Evolutionary conservation across 2,113 vertebrate genomes (phyloP).

Genomic region (Hippocampus comes): DNA sequence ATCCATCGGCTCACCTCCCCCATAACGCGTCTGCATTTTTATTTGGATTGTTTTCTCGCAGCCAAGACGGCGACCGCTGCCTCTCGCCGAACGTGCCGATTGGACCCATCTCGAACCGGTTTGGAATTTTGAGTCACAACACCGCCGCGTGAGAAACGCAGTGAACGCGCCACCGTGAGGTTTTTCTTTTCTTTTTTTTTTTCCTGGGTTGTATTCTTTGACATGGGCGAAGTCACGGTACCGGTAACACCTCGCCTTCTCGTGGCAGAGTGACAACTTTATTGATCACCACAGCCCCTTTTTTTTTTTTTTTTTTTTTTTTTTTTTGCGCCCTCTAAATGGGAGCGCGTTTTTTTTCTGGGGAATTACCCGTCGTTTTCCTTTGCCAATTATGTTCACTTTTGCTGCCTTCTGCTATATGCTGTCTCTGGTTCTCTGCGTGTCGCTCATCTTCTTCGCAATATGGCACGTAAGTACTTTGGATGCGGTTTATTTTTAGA

Average conservation of each 20-base stretch:
- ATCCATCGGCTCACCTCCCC: constrained; percentile 9
- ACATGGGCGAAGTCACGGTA: constrained; percentile 47
- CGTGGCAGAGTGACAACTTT: constrained; percentile 59
- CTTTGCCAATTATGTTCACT: constrained; percentile 79
- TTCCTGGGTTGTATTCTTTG: constrained; percentile 12
- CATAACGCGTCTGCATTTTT: not conserved
- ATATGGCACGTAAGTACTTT: constrained; percentile 93
- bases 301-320: constrained; percentile 37
- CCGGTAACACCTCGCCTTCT: constrained; percentile 34
- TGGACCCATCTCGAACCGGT: constrained; percentile 33
- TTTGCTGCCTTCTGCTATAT: constrained; percentile 98
- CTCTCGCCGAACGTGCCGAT: constrained; percentile 13
- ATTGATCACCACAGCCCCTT: not conserved
- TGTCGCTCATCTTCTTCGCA: constrained; percentile 94
- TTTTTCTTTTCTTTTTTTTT: constrained; percentile 7
- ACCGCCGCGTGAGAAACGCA: constrained; percentile 6
- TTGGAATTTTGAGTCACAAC: constrained; percentile 20
- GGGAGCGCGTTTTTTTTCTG: constrained; percentile 49
- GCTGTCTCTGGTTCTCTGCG: constrained; percentile 92
- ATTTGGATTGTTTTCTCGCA: not conserved
- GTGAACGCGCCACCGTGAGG: constrained; percentile 21
- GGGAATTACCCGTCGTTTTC: constrained; percentile 49
- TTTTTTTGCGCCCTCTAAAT: constrained; percentile 18
- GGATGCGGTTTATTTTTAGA: not conserved
- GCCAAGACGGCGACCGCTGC: not conserved